phyloP scores from a whole-genome alignment of 2,797 vertebrate genomes.

The Leucoraja ocellata region DNA sequence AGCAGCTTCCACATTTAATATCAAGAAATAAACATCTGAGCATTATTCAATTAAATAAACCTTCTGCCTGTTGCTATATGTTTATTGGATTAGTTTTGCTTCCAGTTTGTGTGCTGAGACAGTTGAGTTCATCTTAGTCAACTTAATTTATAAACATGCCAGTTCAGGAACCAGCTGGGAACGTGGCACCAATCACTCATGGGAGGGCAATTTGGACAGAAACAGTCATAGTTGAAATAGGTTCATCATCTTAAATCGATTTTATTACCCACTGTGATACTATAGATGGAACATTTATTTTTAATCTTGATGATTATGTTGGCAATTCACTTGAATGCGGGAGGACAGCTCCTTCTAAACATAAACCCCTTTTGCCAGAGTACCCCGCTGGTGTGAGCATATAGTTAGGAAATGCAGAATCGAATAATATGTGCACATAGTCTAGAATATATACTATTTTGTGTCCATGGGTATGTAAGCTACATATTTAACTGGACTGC shows the following conservation, averaged over 20 bases:
- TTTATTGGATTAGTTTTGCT: slow-evolving; percentile 7
- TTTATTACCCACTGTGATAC: not conserved
- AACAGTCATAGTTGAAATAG: not conserved
- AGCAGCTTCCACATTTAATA: not conserved
- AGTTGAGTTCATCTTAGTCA: not conserved
- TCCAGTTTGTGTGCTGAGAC: not conserved
- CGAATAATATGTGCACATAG: not conserved
- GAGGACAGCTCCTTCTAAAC: not conserved
- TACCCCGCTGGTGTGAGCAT: too few relatives aligned
- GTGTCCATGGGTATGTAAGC: not conserved
- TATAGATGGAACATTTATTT: not conserved
- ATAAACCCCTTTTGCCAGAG: not conserved
- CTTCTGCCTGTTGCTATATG: slow-evolving; percentile 16
- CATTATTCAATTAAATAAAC: slow-evolving; percentile 11
- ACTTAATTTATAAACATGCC: slow-evolving; percentile 9
- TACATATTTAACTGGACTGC: not conserved
- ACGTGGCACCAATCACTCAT: not conserved
- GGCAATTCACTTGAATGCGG: not conserved
- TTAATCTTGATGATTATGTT: not conserved
- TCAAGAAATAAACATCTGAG: not conserved
- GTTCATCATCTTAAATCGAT: not conserved
- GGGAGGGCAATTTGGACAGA: not conserved
- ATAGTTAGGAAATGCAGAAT: not conserved
- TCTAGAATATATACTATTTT: too few relatives aligned
- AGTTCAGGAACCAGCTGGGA: slow-evolving; percentile 13